phyloP scores from a whole-genome alignment of 2,797 vertebrate genomes.

The Peromyscus eremicus region DNA sequence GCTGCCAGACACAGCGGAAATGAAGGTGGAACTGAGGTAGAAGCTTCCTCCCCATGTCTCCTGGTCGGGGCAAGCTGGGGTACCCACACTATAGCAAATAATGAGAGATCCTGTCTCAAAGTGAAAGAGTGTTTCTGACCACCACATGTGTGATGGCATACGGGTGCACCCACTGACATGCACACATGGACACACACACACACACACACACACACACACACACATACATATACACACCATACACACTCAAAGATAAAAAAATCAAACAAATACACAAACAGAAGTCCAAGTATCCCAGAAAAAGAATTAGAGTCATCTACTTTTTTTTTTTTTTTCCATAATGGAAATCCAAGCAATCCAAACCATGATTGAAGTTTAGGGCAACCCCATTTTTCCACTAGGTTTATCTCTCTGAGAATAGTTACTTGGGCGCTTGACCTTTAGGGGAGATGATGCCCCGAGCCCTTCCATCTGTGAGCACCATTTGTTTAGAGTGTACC shows the following conservation, averaged over 20 bases:
- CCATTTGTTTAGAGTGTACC: constrained; percentile 64
- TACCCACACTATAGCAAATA: neutral
- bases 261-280: neutral
- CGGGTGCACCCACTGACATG: too few species aligned
- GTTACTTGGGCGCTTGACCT: neutral
- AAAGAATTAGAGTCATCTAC: neutral
- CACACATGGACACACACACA: neutral
- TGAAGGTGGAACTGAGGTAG: too few species aligned
- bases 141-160: neutral
- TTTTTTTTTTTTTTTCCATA: neutral
- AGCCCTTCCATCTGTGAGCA: neutral
- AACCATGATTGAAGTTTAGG: neutral
- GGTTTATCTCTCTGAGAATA: neutral
- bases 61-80: neutral
- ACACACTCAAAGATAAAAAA: neutral
- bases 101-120: neutral
- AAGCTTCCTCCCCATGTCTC: neutral
- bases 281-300: neutral
- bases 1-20: neutral
- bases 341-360: neutral
- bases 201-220: neutral
- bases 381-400: neutral
- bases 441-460: constrained; percentile 68
- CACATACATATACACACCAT: too few species aligned
- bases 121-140: neutral